Conservation (phyloP, 2,888 invertebrate genomes). For the Dicyrtomina minuta region DNA sequence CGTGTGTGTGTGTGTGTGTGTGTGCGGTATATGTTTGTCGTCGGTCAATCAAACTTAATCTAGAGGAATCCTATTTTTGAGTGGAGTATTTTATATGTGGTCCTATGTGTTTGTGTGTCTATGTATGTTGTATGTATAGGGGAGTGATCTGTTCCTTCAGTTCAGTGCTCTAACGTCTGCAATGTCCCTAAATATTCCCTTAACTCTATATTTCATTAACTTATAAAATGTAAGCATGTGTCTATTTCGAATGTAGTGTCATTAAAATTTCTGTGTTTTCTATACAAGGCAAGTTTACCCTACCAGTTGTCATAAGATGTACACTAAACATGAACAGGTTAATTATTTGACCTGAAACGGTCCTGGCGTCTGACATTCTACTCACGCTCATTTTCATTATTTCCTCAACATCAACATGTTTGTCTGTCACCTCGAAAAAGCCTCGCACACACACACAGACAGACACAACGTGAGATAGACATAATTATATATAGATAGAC, state of each 20-base stretch:
- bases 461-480: neutral
- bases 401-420: neutral
- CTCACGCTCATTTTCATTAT: neutral
- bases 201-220: too few relatives aligned
- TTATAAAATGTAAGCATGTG: neutral
- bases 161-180: neutral
- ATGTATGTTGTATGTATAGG: neutral
- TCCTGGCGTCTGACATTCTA: constrained; percentile 17
- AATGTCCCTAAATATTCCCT: neutral
- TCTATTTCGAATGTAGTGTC: neutral
- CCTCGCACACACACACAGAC: neutral
- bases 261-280: neutral
- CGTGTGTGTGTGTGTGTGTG: too few relatives aligned
- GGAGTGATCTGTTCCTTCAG: neutral
- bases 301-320: constrained; percentile 28
- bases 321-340: constrained; percentile 20
- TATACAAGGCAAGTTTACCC: constrained; percentile 37
- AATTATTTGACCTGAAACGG: constrained; percentile 18
- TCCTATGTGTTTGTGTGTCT: constrained; percentile 7
- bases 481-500: too few relatives aligned
- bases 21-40: neutral
- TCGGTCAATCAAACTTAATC: neutral
- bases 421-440: neutral
- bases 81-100: too few relatives aligned
- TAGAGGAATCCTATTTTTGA: too few relatives aligned